These are phyloP conservation scores for Tichodroma muraria DNA, from an alignment of 2,113 vertebrate species.

Conservation along the genomic window DNA sequence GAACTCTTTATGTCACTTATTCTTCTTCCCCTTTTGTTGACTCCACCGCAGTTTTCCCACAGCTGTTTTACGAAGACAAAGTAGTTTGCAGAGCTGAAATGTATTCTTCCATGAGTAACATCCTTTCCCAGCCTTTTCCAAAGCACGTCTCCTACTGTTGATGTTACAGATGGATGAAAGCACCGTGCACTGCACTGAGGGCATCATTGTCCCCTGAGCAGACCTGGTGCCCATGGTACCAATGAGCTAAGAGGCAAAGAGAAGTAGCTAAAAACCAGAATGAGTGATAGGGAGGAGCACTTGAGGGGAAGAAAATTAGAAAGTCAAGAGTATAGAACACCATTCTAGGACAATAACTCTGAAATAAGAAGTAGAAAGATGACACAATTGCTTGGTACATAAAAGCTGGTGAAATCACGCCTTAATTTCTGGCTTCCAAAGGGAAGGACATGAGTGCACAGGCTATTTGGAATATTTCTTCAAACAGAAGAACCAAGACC, in stretches of 20 bases:
- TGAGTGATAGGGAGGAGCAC: background rate
- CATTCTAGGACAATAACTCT: background rate
- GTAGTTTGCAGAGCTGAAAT: background rate
- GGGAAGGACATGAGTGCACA: background rate
- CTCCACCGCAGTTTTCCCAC: background rate
- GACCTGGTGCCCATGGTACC: background rate
- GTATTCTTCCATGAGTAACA: background rate
- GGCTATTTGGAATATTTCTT: background rate
- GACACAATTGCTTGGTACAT: background rate
- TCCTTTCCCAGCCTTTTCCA: background rate
- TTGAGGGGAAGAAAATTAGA: background rate
- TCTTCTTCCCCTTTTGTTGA: background rate
- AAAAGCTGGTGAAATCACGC: rapidly evolving
- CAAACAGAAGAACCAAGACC: background rate
- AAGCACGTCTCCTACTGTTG: background rate
- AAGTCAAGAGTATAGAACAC: background rate
- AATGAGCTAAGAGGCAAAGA: background rate
- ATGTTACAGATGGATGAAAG: background rate
- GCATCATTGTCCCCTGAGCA: background rate
- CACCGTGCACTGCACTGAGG: background rate
- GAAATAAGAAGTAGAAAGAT: background rate
- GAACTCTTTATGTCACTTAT: background rate
- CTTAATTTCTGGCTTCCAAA: background rate
- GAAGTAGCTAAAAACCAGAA: background rate
- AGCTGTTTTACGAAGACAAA: background rate